Base-by-base conservation (phyloP, 2,888 invertebrate species). In the Mythimna pallens region DNA sequence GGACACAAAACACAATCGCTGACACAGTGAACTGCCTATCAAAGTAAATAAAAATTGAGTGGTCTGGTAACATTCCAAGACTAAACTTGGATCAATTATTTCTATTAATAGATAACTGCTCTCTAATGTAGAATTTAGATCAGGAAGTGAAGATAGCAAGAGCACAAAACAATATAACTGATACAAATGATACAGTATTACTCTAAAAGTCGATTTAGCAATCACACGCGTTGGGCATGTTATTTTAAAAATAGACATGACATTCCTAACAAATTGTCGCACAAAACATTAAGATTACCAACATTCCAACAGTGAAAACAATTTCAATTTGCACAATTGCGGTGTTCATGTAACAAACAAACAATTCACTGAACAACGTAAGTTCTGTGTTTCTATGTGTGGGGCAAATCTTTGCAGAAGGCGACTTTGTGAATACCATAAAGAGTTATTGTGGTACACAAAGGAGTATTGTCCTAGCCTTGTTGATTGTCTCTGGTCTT, bases 351-450 rank as follows among this genome's bases (percentile, higher is more conserved):
- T 79, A 78, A 86, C 88, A 88, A 89, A 91, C 89, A 88, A 90
- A 92, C 92, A 92, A 93, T 91, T 92, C 88, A 83, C 66, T 85
- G 82, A 84, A 91, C 90, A 90, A 90, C 85, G 89, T 85, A 71
- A 76, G 82, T 84, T 82, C 86, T 86, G 88, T 83, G 84, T 73
- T 75, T 22, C 67, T 80, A 78, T 85, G 86, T 92, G 92, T 93
- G 92, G 89, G 92, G 94, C 90, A 94, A 94, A 95, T 94, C 94
- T 93, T 92, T 92, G 93, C 94, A 90, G 90, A 93, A 93, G 91
- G 88, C 89, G 90, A 92, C 92, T 93, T 93, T 93, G 94, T 94
- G 92, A 91, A 88, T 89, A 87, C 86, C 89, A 93, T 94, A 94
- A 94, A 92, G 93, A 92, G 90, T 90, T 91, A 93, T 93, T 94